Evolutionary conservation across 92 coral and sea anemone genomes (phyloP).

Genomic region (Parazoanthus atlanticus): DNA sequence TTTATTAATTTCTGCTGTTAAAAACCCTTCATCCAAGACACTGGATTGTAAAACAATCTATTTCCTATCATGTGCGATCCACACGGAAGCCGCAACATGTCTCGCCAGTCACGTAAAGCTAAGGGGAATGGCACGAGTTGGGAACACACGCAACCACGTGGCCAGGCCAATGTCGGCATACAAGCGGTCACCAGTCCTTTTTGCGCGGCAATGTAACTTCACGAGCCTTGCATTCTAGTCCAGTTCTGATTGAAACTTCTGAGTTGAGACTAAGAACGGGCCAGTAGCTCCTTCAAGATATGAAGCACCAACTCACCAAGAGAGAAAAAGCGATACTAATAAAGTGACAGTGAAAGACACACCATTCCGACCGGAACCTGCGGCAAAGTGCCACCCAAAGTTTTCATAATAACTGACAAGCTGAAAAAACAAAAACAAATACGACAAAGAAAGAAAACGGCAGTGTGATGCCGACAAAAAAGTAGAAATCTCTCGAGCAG

Average conservation of each 20-base stretch:
- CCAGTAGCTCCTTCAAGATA: neutral
- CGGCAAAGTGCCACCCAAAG: neutral
- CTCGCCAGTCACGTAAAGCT: neutral
- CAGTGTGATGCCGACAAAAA: slow-evolving; percentile 22
- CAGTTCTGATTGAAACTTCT: too few relatives aligned
- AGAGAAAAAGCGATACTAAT: neutral
- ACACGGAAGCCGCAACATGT: neutral
- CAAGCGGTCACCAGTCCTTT: neutral
- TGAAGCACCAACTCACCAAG: neutral
- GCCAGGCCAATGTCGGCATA: neutral
- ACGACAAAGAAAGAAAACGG: neutral
- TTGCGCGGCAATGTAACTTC: neutral
- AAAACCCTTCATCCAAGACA: neutral
- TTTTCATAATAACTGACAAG: neutral
- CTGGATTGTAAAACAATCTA: neutral
- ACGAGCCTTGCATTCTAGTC: neutral
- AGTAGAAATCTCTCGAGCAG: neutral
- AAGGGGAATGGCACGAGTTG: neutral
- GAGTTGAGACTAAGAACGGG: neutral
- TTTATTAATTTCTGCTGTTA: neutral
- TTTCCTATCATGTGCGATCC: neutral
- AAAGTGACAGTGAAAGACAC: too few relatives aligned
- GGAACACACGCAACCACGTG: neutral
- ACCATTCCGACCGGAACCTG: slow-evolving; percentile 17
- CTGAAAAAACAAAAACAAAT: neutral